A percentile compares a stretch with the other conserved stretches of the same genome.
phyloP scores from a whole-genome alignment of 2,888 invertebrate species.

The Bombylius discolor region DNA sequence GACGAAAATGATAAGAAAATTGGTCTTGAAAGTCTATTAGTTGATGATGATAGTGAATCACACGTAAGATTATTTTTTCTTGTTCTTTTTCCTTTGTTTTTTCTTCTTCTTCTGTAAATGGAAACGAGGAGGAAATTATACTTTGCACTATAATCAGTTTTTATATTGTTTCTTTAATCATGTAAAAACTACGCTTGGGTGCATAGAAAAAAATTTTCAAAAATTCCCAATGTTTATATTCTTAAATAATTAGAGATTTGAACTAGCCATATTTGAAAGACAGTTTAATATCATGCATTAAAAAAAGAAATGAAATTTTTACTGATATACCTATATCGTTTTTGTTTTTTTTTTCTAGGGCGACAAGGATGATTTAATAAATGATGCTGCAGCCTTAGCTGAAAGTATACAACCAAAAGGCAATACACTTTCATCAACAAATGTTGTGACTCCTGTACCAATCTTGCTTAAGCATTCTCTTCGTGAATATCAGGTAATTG shows the following conservation, averaged over 20 bases:
- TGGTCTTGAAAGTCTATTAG: slow-evolving; percentile 45
- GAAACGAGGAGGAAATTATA: background rate
- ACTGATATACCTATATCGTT: no score
- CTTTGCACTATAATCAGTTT: slow-evolving; percentile 11
- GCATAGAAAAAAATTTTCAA: slow-evolving; percentile 1
- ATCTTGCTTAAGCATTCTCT: slow-evolving; percentile 79
- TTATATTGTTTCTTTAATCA: background rate
- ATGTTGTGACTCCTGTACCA: slow-evolving; percentile 87
- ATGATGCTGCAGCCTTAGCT: slow-evolving; percentile 86
- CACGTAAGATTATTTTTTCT: slow-evolving; percentile 5
- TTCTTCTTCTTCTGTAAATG: background rate
- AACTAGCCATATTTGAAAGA: background rate
- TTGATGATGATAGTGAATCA: slow-evolving; percentile 36
- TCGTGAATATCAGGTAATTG: slow-evolving; percentile 64
- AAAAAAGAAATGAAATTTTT: background rate
- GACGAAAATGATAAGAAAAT: slow-evolving; percentile 31
- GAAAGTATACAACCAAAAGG: slow-evolving; percentile 97
- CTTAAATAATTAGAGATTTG: background rate
- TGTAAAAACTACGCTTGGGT: slow-evolving; percentile 11
- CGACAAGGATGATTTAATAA: slow-evolving; percentile 59
- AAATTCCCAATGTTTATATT: background rate
- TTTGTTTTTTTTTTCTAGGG: slow-evolving; percentile 12
- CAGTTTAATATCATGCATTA: background rate
- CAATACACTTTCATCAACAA: slow-evolving; percentile 88
- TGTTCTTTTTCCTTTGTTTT: background rate